Conservation (phyloP, 2,113 vertebrate species). For the Zootoca vivipara region DNA sequence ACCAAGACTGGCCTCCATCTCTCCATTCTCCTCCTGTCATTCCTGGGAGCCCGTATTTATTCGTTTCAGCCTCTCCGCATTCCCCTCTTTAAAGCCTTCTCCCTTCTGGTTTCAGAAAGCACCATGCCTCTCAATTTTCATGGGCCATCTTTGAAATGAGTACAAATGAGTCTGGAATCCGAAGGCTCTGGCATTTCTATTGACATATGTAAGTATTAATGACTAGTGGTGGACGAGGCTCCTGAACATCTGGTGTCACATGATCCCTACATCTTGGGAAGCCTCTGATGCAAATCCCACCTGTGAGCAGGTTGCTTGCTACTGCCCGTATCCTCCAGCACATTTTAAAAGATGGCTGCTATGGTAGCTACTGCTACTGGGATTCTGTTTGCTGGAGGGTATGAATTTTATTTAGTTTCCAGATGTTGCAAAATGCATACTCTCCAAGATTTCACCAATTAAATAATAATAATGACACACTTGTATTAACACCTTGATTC, state of each 20-base stretch:
- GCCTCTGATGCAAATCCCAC: conserved; percentile 28
- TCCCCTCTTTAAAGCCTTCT: background rate
- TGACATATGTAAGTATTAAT: background rate
- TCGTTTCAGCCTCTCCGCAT: background rate
- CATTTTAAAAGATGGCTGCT: background rate
- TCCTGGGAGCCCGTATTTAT: background rate
- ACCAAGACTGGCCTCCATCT: background rate
- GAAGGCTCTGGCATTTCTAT: conserved; percentile 18
- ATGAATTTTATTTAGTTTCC: background rate
- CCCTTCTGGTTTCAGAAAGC: background rate
- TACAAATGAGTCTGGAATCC: conserved; percentile 29
- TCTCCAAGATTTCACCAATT: background rate
- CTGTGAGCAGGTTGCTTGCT: conserved; percentile 7
- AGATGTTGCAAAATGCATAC: background rate
- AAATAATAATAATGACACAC: background rate
- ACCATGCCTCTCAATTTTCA: conserved; percentile 27
- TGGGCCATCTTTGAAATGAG: conserved; percentile 27
- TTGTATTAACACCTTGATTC: background rate
- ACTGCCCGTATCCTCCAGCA: background rate
- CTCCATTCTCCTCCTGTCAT: background rate
- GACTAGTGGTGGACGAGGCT: background rate
- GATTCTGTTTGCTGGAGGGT: background rate
- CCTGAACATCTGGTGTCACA: conserved; percentile 20
- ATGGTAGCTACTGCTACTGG: background rate
- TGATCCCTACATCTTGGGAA: conserved; percentile 27